Evolutionary conservation across 2,888 invertebrate species (phyloP).

Genomic region (Apotomis capreana): DNA sequence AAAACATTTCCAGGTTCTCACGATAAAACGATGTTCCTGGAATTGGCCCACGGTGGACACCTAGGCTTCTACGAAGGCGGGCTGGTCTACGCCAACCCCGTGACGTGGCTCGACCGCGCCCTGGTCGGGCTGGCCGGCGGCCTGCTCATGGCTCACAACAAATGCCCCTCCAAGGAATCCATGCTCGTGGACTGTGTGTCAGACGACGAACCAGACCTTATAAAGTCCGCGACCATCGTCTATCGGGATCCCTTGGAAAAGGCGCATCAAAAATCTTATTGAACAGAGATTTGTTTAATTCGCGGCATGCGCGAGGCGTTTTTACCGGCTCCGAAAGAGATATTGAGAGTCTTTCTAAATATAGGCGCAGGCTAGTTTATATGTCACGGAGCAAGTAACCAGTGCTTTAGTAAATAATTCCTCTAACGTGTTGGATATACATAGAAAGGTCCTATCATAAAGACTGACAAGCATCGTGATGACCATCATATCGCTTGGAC

Average conservation of each 20-base stretch:
- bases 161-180: constrained; percentile 63
- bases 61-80: constrained; percentile 97
- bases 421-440: too few relatives aligned
- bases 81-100: constrained; percentile 92
- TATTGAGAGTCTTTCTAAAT: constrained; percentile 9
- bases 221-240: constrained; percentile 72
- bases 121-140: constrained; percentile 92
- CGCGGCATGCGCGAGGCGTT: neutral
- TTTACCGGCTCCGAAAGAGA: neutral
- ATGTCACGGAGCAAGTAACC: constrained; percentile 22
- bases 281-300: neutral
- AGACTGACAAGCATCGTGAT: too few relatives aligned
- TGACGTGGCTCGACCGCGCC: constrained; percentile 96
- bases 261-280: constrained; percentile 31
- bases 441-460: too few relatives aligned
- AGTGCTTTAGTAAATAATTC: too few relatives aligned
- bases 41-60: constrained; percentile 96
- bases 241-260: constrained; percentile 74
- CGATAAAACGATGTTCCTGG: constrained; percentile 88
- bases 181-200: constrained; percentile 42
- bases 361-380: neutral
- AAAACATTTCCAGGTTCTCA: constrained; percentile 81
- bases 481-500: too few relatives aligned
- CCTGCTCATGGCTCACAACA: constrained; percentile 84
- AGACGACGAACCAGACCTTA: constrained; percentile 73